Base-by-base conservation (phyloP, 2,888 invertebrate genomes). In the Gisinianus flammeolus region DNA sequence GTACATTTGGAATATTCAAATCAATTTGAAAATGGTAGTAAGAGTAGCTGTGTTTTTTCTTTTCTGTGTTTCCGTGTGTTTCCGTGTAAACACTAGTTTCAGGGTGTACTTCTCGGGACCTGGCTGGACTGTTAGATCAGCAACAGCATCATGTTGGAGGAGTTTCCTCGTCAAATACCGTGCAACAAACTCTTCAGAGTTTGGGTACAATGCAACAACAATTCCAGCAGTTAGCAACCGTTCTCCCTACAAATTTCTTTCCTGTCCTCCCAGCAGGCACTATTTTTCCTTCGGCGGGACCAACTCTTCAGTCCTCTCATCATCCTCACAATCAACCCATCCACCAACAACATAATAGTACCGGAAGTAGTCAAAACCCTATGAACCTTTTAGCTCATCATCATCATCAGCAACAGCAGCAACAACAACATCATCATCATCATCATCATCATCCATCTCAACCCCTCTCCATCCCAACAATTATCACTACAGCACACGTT, bases 261-360 rank as follows among this genome's bases (percentile, higher is more conserved):
- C 83, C 82, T 71, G 82, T 90, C 88, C 85, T 91, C 90, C 86
- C 91, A 90, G 76, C 91, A 90, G 85, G 88, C 91, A 88, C 87
- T 90, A 86, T 87, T 90, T 87, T 89, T 90, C 86, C 86, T 89
- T 88, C 88, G 90, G 82, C 88, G 91, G 87, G 87, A 89, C 86
- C 88, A 91, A 87, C 86, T 89, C 85, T 86, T 89, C 77, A 70
- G 44, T 77, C 77, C 44, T 70, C 77, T 35, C 44, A 91, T 91
- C 44, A 91, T 91, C 91, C 75, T 24, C 44, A 52, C 67, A 67
- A 91, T 91, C 91, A 91, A 91, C 82, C 87, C 87, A n/a, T 30
- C 5, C 58, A 71, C 30, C 52, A 24, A 71, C 58, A 71, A 26
- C 44, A 33, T 30, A 35, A 26, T 26, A 70, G 35, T 71, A 24